Conservation (phyloP, 2,113 vertebrate species). For the Proteles cristata region DNA sequence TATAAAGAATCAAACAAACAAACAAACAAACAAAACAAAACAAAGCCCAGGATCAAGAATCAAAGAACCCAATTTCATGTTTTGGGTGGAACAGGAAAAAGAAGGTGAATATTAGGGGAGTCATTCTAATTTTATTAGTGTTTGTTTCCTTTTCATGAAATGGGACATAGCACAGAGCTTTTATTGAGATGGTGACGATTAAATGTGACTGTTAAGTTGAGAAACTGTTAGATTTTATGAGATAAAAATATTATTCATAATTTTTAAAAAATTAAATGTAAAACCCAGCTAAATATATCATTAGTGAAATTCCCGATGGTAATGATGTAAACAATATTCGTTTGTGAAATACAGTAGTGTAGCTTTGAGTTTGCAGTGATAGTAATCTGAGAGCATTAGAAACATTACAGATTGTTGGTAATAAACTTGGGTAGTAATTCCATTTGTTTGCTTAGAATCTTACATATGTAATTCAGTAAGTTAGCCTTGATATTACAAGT, state of each 20-base stretch:
- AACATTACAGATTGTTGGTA: neutral
- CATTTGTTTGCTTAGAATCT: neutral
- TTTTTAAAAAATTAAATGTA: neutral
- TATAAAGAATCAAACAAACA: neutral
- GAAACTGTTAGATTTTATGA: neutral
- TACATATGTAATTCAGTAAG: neutral
- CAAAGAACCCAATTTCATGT: neutral
- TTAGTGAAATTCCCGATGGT: neutral
- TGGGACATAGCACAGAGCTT: neutral
- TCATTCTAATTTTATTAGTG: neutral
- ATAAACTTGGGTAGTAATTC: neutral
- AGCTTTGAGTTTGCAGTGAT: neutral
- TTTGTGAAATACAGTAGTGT: neutral
- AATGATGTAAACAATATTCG: neutral
- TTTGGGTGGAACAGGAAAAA: neutral
- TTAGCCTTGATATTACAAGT: neutral
- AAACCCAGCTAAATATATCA: neutral
- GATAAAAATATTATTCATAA: neutral
- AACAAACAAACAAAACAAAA: neutral
- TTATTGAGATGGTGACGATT: neutral
- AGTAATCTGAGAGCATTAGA: neutral
- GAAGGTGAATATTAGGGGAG: neutral
- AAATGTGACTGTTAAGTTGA: neutral
- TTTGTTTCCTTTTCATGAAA: neutral
- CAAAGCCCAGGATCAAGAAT: neutral